A percentile compares a stretch with the other conserved stretches of the same genome.
These are phyloP conservation scores for Lucilia cuprina DNA, from an alignment of 1,140 invertebrate species.

Conservation along the genomic window DNA sequence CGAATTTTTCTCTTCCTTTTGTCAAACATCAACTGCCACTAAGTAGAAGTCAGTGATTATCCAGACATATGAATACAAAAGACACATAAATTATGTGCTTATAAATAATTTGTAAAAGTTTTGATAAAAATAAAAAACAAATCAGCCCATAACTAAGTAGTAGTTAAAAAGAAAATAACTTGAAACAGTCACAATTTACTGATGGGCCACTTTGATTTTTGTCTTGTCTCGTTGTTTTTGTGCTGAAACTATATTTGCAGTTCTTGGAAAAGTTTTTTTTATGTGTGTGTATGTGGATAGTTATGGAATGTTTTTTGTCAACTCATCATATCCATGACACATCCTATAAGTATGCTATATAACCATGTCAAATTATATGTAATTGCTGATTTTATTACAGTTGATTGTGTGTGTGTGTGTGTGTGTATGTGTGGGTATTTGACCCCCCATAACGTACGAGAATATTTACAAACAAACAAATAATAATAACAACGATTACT, in stretches of 20 bases:
- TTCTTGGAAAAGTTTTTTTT: neutral
- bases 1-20: too few species aligned
- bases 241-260: too few species aligned
- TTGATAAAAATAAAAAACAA: too few species aligned
- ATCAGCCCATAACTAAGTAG: too few species aligned
- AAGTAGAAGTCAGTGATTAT: too few species aligned
- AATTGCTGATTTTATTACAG: neutral
- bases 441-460: neutral
- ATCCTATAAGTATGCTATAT: neutral
- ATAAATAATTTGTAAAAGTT: too few species aligned
- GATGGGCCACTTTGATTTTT: conserved; percentile 22
- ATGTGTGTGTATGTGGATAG: neutral
- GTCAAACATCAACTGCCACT: too few species aligned
- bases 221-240: neutral
- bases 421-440: neutral
- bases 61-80: too few species aligned
- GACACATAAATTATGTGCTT: too few species aligned
- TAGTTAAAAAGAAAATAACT: too few species aligned
- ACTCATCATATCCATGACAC: neutral
- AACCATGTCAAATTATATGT: conserved; percentile 16
- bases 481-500: conserved; percentile 23
- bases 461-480: neutral
- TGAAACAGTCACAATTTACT: neutral
- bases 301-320: neutral
- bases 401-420: neutral